Evolutionary conservation across 2,888 invertebrate genomes (phyloP).

Genomic region (Hymenopus coronatus): DNA sequence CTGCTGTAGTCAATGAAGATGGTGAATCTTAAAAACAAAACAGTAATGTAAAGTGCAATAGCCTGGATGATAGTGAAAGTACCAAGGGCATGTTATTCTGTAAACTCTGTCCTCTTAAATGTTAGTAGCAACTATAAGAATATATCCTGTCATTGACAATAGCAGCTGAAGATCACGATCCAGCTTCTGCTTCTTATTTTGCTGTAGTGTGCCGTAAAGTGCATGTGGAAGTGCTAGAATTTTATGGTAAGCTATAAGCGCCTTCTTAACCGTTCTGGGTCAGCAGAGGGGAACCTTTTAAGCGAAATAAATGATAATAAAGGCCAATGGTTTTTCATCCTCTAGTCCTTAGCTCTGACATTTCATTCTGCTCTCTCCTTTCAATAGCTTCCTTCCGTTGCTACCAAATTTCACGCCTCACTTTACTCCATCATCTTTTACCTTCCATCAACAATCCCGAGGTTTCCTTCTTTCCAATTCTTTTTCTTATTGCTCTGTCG

Average conservation of each 20-base stretch:
- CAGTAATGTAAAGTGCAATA: too few relatives aligned
- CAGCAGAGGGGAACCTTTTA: not conserved
- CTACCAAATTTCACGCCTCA: slow-evolving; percentile 16
- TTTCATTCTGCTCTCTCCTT: not conserved
- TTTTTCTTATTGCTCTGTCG: slow-evolving; percentile 3
- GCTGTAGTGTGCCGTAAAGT: not conserved
- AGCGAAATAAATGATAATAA: not conserved
- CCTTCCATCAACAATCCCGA: slow-evolving; percentile 19
- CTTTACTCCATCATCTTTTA: slow-evolving; percentile 9
- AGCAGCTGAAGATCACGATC: not conserved
- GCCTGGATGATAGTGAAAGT: too few relatives aligned
- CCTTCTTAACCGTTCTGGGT: not conserved
- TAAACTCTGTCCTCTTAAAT: not conserved
- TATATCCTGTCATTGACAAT: not conserved
- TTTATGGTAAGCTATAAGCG: not conserved
- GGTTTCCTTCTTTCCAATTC: slow-evolving; percentile 2
- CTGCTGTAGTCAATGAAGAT: too few relatives aligned
- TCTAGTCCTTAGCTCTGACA: not conserved
- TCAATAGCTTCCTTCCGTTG: not conserved
- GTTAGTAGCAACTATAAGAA: not conserved
- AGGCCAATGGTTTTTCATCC: not conserved
- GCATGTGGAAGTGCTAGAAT: not conserved
- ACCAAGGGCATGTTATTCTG: not conserved
- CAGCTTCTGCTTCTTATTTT: not conserved
- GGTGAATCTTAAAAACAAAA: too few relatives aligned